Evolutionary conservation across 2,888 invertebrate species (phyloP).

Genomic region (Deroplatys truncata): DNA sequence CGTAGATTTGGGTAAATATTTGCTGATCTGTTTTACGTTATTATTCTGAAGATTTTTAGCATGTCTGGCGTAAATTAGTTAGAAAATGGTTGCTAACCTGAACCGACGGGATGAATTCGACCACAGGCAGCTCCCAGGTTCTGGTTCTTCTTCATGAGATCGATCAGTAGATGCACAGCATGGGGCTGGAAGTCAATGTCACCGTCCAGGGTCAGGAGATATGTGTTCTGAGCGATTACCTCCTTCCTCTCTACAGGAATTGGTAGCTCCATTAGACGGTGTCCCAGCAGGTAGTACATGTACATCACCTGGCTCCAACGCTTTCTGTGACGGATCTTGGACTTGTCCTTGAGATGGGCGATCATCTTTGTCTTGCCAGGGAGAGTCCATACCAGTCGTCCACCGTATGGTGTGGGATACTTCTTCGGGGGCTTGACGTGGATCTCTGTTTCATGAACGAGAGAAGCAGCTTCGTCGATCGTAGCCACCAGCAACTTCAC

Average conservation of each 20-base stretch:
- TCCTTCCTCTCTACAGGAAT: conserved; percentile 58
- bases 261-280: conserved; percentile 67
- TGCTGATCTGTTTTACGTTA: no score
- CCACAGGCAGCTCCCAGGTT: conserved; percentile 83
- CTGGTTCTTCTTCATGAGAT: conserved; percentile 78
- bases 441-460: conserved; percentile 63
- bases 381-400: conserved; percentile 75
- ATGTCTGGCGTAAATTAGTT: no score
- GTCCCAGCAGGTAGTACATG: conserved; percentile 87
- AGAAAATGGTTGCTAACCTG: conserved; percentile 40
- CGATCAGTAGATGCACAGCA: conserved; percentile 73
- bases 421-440: conserved; percentile 62
- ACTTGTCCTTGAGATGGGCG: conserved; percentile 85
- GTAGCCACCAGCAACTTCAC: conserved; percentile 68
- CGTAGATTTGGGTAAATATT: no score
- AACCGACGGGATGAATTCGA: conserved; percentile 82
- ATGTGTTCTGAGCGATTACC: conserved; percentile 75
- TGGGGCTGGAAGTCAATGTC: conserved; percentile 84
- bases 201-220: conserved; percentile 77
- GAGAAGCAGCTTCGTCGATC: conserved; percentile 71
- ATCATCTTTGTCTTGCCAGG: conserved; percentile 82
- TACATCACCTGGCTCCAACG: conserved; percentile 96
- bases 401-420: conserved; percentile 81
- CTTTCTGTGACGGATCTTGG: conserved; percentile 82
- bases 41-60: no score